These are phyloP conservation scores for Sebastes schlegelii DNA, from an alignment of 2,113 vertebrate genomes.

Conservation along the genomic window DNA sequence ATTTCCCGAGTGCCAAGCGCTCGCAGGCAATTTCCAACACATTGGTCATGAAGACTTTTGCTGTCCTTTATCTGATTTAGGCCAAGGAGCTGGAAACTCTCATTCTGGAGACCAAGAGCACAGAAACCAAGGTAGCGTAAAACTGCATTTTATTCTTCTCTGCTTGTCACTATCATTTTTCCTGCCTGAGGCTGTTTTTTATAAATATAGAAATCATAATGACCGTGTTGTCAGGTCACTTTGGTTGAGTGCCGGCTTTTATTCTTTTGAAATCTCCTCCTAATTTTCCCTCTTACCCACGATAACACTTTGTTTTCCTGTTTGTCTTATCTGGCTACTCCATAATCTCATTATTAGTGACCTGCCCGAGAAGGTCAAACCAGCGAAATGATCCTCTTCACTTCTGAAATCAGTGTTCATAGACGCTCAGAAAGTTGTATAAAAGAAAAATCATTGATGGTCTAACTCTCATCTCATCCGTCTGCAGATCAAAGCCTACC, in stretches of 20 bases:
- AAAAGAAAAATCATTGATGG: neutral
- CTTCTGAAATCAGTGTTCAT: neutral
- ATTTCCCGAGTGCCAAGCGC: neutral
- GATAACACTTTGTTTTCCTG: too few species aligned
- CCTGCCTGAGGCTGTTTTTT: neutral
- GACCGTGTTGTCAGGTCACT: neutral
- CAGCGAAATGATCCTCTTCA: neutral
- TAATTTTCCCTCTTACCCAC: neutral
- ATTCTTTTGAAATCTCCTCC: neutral
- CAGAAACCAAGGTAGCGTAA: constrained; percentile 91
- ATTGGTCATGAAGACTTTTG: neutral
- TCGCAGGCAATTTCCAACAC: neutral
- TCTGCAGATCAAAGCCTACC: constrained; percentile 91
- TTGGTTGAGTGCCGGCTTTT: too few species aligned
- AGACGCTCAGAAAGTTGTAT: neutral
- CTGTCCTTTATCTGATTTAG: constrained; percentile 62
- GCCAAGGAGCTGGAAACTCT: constrained; percentile 93
- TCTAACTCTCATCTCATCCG: neutral
- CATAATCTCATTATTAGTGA: too few species aligned
- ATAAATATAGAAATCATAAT: neutral
- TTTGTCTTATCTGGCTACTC: too few species aligned
- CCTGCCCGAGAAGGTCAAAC: neutral
- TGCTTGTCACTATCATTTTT: neutral
- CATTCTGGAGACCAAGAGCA: constrained; percentile 92
- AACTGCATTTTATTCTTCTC: neutral